These are phyloP conservation scores for Calephelis virginiensis DNA, from an alignment of 1,140 invertebrate genomes.

Conservation along the genomic window DNA sequence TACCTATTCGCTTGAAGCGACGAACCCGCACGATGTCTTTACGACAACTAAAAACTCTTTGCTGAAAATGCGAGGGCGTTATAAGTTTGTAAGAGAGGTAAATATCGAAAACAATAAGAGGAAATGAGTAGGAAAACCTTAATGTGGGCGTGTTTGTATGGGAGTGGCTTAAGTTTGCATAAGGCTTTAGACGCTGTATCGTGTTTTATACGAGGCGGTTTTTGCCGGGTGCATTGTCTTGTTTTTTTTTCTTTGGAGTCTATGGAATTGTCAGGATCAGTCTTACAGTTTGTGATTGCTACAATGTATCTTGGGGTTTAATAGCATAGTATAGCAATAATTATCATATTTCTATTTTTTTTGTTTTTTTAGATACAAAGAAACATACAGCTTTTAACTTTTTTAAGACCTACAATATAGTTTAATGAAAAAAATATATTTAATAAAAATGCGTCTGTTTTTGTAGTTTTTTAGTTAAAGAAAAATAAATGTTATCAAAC, in stretches of 20 bases:
- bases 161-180: slow-evolving; percentile 66
- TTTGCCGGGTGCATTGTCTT: slow-evolving; percentile 70
- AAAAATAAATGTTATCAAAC: too few relatives aligned
- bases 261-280: slow-evolving; percentile 26
- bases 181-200: slow-evolving; percentile 43
- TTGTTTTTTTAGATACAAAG: too few relatives aligned
- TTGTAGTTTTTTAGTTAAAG: too few relatives aligned
- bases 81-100: slow-evolving; percentile 47
- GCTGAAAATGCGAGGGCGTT: slow-evolving; percentile 65
- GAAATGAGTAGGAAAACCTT: slow-evolving; percentile 39
- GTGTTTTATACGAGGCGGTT: slow-evolving; percentile 56
- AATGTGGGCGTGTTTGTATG: slow-evolving; percentile 50
- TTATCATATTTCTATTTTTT: too few relatives aligned
- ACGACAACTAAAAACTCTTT: slow-evolving; percentile 67
- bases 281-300: slow-evolving; percentile 25
- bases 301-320: slow-evolving; percentile 21
- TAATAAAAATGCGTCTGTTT: too few relatives aligned
- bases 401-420: too few relatives aligned
- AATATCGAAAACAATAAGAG: slow-evolving; percentile 31
- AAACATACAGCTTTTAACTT: too few relatives aligned
- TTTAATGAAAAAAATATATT: too few relatives aligned
- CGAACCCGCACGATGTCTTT: slow-evolving; percentile 55
- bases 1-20: slow-evolving; percentile 40
- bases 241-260: slow-evolving; percentile 46
- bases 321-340: too few relatives aligned